Evolutionary conservation across 2,797 vertebrate species (phyloP), one percentile per base, ranked within the genome.

Genomic region (Lepilemur septentrionalis): DNA sequence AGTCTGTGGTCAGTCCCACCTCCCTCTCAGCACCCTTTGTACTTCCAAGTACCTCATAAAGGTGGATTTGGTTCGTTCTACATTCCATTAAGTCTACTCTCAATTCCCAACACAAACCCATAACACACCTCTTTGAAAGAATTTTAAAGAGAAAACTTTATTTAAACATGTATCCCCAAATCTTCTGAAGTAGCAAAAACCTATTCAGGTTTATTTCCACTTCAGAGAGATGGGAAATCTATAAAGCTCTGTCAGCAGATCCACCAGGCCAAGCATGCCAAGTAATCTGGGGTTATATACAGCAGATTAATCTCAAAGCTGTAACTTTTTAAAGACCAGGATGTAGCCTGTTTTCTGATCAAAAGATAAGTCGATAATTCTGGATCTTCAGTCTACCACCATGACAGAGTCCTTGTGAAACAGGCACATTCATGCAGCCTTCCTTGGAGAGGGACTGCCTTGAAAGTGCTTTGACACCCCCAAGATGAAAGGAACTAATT

Each of bases 141-240:
- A 89, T 70, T 50, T 55, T 97, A 93, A 95, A 95, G 87, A 79
- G 81, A 92, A 97, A 86, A n/a, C 11, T 63, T 95, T 73, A 92
- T 95, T 98, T 94, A 75, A 96, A 97, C 93, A 96, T 81, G 38
- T 72, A 96, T 97, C 95, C 95, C 20, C 38, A 91, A 83, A 93
- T 50, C 76, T 17, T 88, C 80, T 32, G 30, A 63, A 83, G 48
- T 87, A 91, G 80, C 17, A 52, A 78, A 95, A 78, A 94, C 38
- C 23, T 89, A 80, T 81, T 86, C 41, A 20, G 43, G 59, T 73
- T 52, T 57, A 89, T 92, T 89, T 93, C 57, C 38, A 80, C 43
- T 92, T 82, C 41, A 65, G 57, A 89, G 57, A 97, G 52, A 91
- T 59, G 63, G 79, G 83, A 91, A 92, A 94, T 35, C 89, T 13